Base-by-base conservation (phyloP, 37 sponge, comb jelly and placozoan species). In the Oopsacas minuta region DNA sequence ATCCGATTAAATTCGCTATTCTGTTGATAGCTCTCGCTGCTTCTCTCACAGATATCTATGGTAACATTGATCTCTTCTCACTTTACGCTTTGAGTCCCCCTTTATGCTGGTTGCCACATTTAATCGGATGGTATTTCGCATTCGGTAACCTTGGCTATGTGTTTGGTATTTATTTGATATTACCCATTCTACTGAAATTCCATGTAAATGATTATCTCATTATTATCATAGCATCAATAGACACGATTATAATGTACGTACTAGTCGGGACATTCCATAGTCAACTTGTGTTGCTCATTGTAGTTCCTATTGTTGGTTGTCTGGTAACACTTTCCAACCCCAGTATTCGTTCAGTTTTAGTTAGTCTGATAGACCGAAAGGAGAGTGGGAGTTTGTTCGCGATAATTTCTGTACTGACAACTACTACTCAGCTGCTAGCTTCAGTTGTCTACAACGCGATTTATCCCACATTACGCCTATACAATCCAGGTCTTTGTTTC, bases 61-160 rank as follows among this genome's bases (percentile, higher is more conserved):
- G 75, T 3, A 61, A 61, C 30, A 25, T 61, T n/a, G 75, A 61
- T 61, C 30, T 61, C 20, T 61, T 61, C 75, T 25, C 30, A 3
- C 30, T 61, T 3, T 61, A 61, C 30, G 75, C 75, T 10, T 12
- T 61, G 7, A n/a, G 75, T 12, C 75, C 75, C 1, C 75, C 75
- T 20, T 3, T 61, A 34, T 61, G 75, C 22, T 61, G 75, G 75
- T n/a, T n/a, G 28, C 30, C 75, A 5, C 75, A 61, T n/a, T 61
- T 61, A 61, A 61, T 61, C 75, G 75, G 75, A n/a, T 61, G 30
- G 28, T 61, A 61, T 61, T 61, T 61, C 75, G 75, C 28, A 61
- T 61, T 61, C 22, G 20, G 28, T 25, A 25, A 61, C 28, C 7
- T 61, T 3, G 75, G 28, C 22, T 61, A 10, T 12, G 75, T n/a